Conservation (phyloP, 2,797 vertebrate genomes). For the Helicolenus hilgendorfi region DNA sequence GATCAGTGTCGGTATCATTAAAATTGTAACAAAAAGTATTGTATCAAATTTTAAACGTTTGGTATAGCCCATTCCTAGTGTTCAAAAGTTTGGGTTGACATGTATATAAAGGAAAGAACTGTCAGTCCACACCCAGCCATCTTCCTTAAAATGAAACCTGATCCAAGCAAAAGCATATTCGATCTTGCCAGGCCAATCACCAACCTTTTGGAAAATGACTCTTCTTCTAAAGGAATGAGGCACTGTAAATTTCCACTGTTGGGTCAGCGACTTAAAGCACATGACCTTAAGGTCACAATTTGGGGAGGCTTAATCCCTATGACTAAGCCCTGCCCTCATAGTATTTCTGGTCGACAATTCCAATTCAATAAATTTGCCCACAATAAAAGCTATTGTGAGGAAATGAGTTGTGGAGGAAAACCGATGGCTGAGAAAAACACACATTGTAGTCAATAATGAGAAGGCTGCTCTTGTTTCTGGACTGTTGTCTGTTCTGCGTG, state of each 20-base stretch:
- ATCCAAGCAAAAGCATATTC: neutral
- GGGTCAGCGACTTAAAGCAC: conserved; percentile 20
- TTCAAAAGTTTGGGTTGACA: neutral
- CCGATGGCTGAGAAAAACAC: neutral
- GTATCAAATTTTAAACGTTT: too few relatives aligned
- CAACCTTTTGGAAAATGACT: neutral
- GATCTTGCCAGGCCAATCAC: neutral
- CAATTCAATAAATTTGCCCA: conserved; percentile 50
- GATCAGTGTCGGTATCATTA: too few relatives aligned
- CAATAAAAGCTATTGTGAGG: conserved; percentile 45
- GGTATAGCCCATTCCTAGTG: too few relatives aligned
- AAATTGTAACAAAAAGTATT: too few relatives aligned
- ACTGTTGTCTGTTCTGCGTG: conserved; percentile 48
- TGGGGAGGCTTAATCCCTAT: conserved; percentile 27
- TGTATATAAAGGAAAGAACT: neutral
- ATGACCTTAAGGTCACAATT: conserved; percentile 9
- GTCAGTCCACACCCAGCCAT: neutral
- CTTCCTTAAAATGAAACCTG: neutral
- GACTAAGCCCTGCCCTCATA: neutral
- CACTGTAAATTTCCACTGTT: neutral
- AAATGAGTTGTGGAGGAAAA: conserved; percentile 50
- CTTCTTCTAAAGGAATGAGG: neutral
- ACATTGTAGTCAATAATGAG: conserved; percentile 8
- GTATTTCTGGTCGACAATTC: conserved; percentile 5
- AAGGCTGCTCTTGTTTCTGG: conserved; percentile 11